Conservation (phyloP, 1,140 invertebrate species). For the Holcopasites calliopsidis region DNA sequence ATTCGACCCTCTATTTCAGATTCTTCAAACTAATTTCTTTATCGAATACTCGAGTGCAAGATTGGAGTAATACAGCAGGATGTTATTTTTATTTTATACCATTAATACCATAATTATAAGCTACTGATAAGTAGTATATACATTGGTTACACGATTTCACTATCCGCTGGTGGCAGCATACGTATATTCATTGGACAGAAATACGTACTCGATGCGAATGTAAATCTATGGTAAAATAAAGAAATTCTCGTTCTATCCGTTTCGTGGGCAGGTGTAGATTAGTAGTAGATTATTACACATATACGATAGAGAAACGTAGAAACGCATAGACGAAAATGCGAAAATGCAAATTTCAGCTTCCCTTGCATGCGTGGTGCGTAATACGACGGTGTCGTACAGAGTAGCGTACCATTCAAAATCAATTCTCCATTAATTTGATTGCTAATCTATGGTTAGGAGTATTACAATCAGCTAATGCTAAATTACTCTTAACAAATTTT, state of each 20-base stretch:
- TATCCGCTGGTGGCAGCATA: constrained; percentile 73
- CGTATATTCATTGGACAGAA: constrained; percentile 9
- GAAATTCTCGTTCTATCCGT: no score
- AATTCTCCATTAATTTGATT: neutral
- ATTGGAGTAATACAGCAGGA: no score
- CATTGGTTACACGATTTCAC: constrained; percentile 15
- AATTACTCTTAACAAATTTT: neutral
- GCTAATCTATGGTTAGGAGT: no score
- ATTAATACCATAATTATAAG: no score
- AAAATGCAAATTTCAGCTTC: neutral
- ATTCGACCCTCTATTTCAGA: constrained; percentile 20
- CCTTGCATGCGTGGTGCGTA: constrained; percentile 4
- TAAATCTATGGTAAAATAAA: neutral
- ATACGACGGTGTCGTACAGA: neutral
- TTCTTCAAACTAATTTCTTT: neutral
- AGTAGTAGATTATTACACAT: neutral
- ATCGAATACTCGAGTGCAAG: no score
- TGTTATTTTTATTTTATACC: no score
- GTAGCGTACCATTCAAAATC: no score
- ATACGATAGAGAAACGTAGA: neutral
- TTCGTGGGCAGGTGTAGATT: no score
- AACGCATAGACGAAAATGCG: neutral
- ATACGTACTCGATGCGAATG: neutral
- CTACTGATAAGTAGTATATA: no score
- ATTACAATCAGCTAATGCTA: neutral